These are phyloP conservation scores for Orius insidiosus DNA, from an alignment of 1,140 invertebrate genomes.

Conservation along the genomic window DNA sequence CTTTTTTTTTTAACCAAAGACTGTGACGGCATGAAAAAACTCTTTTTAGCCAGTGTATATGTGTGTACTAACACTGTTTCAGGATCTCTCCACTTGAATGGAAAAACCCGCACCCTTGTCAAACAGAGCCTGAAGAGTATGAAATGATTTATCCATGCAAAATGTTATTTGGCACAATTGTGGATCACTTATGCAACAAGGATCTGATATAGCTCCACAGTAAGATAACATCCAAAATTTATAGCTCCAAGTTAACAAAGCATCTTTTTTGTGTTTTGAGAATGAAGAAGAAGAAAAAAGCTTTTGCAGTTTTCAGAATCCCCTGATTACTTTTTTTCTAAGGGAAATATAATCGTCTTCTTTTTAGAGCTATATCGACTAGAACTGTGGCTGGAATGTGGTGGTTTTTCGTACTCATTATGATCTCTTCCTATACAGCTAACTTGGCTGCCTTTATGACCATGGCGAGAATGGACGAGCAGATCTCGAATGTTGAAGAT, in stretches of 20 bases:
- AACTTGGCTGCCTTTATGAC: slow-evolving; percentile 90
- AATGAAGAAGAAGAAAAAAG: no score
- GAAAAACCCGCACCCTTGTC: slow-evolving; percentile 73
- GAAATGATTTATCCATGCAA: slow-evolving; percentile 60
- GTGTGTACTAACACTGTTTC: slow-evolving; percentile 13
- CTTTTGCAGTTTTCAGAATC: no score
- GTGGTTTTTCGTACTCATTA: slow-evolving; percentile 96
- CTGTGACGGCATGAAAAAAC: no score
- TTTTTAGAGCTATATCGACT: slow-evolving; percentile 46
- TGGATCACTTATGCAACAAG: slow-evolving; percentile 32
- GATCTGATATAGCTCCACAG: slow-evolving; percentile 31
- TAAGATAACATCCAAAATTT: slow-evolving; percentile 19
- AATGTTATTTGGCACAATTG: slow-evolving; percentile 45
- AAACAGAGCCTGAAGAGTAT: slow-evolving; percentile 52
- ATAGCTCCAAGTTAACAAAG: no score
- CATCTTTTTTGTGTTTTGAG: no score
- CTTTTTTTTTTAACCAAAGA: not conserved
- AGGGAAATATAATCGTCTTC: no score
- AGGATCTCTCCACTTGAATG: slow-evolving; percentile 75
- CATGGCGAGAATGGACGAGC: slow-evolving; percentile 59
- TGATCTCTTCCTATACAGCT: slow-evolving; percentile 89
- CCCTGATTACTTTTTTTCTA: no score
- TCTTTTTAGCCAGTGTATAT: no score
- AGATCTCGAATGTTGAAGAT: slow-evolving; percentile 78
- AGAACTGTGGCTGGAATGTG: slow-evolving; percentile 69